phyloP scores from a whole-genome alignment of 2,113 vertebrate genomes.

The Hippocampus abdominalis region DNA sequence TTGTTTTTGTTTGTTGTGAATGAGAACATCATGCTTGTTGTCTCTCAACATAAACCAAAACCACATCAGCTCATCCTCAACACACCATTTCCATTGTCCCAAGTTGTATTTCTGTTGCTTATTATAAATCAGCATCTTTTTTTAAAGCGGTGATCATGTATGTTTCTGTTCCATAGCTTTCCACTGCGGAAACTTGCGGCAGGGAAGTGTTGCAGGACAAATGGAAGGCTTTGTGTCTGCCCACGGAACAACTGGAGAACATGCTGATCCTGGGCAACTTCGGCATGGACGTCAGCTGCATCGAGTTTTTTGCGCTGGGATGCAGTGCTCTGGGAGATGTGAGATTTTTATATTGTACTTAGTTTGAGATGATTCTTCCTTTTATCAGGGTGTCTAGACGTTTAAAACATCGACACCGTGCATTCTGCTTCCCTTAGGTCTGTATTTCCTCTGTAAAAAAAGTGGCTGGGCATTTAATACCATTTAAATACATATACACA shows the following conservation, averaged over 20 bases:
- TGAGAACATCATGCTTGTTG: too few species aligned
- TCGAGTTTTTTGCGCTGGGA: constrained; percentile 82
- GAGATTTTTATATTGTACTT: constrained; percentile 35
- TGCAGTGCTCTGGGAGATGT: constrained; percentile 83
- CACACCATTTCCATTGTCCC: too few species aligned
- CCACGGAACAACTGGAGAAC: constrained; percentile 69
- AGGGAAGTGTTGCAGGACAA: constrained; percentile 69
- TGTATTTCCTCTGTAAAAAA: constrained; percentile 10
- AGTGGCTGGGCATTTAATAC: neutral
- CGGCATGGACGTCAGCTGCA: constrained; percentile 71
- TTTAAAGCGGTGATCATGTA: neutral
- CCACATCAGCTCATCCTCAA: too few species aligned
- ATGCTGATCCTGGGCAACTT: constrained; percentile 75
- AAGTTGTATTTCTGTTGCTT: neutral
- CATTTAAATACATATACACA: too few species aligned
- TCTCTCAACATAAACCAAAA: too few species aligned
- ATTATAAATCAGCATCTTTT: neutral
- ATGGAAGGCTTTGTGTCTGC: constrained; percentile 81
- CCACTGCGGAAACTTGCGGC: constrained; percentile 45
- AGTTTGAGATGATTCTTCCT: constrained; percentile 5
- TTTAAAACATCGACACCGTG: neutral
- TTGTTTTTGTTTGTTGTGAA: too few species aligned
- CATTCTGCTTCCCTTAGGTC: too few species aligned
- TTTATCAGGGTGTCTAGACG: constrained; percentile 8
- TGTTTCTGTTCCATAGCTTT: constrained; percentile 54